Percentiles rank a stretch among this genome's conserved stretches.
Conservation (phyloP, 2,797 vertebrate species). For the Acropternis orthonyx region DNA sequence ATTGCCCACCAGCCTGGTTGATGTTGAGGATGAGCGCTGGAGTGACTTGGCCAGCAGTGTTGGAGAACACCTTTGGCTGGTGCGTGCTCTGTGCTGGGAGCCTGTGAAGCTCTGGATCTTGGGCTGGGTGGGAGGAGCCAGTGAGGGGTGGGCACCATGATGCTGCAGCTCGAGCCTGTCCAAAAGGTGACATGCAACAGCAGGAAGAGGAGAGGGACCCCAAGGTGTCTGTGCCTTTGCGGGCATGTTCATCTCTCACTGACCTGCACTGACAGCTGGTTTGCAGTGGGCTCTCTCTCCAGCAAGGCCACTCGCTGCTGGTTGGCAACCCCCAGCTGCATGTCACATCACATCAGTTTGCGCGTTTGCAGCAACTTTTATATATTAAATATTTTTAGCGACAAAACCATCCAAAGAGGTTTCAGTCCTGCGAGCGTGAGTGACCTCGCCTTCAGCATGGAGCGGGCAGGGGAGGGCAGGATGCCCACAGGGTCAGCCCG, state of each 20-base stretch:
- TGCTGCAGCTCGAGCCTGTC: not conserved
- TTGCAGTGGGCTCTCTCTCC: not conserved
- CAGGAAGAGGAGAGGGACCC: not conserved
- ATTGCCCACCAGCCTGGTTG: not conserved
- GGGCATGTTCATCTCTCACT: not conserved
- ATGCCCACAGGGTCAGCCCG: rapidly evolving
- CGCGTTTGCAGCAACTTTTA: rapidly evolving
- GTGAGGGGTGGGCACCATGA: rapidly evolving
- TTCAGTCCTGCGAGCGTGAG: not conserved
- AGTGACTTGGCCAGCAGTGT: not conserved
- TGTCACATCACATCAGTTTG: conserved; percentile 36
- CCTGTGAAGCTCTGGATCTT: not conserved
- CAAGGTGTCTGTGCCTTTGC: not conserved
- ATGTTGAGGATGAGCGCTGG: not conserved
- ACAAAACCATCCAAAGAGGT: not conserved
- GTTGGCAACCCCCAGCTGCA: conserved; percentile 35
- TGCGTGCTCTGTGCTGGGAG: not conserved
- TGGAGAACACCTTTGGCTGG: not conserved
- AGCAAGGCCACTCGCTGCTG: not conserved
- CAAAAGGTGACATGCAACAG: rapidly evolving
- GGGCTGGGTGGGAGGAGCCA: not conserved
- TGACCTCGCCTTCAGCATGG: not conserved
- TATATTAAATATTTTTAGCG: not conserved
- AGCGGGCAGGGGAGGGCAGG: not conserved
- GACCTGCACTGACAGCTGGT: conserved; percentile 31